Conservation (phyloP, 2,113 vertebrate species). For the Syngnathoides biaculeatus region DNA sequence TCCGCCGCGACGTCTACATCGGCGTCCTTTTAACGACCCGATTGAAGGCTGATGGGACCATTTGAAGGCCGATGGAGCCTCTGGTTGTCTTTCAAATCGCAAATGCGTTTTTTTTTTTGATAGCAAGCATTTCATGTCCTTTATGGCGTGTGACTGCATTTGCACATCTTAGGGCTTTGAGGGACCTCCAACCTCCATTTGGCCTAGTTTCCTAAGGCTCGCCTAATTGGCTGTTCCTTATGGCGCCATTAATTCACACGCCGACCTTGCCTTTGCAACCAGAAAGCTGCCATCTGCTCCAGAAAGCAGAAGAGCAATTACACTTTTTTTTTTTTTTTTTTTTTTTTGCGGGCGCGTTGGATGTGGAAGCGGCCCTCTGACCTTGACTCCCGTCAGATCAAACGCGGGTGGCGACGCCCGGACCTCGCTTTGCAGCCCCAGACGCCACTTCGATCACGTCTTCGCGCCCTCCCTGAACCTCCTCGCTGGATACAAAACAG, state of each 20-base stretch:
- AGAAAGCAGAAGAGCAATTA: constrained; percentile 50
- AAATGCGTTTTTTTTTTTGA: constrained; percentile 18
- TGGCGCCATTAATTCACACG: constrained; percentile 57
- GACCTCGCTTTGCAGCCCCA: background rate
- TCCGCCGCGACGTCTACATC: constrained; percentile 36
- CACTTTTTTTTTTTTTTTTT: constrained; percentile 40
- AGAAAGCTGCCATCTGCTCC: constrained; percentile 58
- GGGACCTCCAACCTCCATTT: constrained; percentile 35
- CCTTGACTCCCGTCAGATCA: constrained; percentile 40
- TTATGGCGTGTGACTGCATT: constrained; percentile 12
- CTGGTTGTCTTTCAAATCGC: constrained; percentile 15
- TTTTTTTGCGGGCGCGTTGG: too few relatives aligned
- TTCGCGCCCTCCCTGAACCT: constrained; percentile 17
- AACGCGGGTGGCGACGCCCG: constrained; percentile 16
- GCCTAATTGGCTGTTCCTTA: constrained; percentile 57
- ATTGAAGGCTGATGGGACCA: constrained; percentile 38
- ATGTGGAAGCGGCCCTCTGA: constrained; percentile 43
- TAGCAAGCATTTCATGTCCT: constrained; percentile 11
- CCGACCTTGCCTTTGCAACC: constrained; percentile 49
- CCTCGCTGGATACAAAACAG: constrained; percentile 12
- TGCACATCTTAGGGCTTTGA: constrained; percentile 19
- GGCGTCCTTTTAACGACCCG: constrained; percentile 56
- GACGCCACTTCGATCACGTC: constrained; percentile 12
- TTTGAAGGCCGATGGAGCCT: constrained; percentile 1
- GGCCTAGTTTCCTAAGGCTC: constrained; percentile 35